These are phyloP conservation scores for Hydropsyche tenuis DNA, from an alignment of 1,140 invertebrate genomes.

Conservation along the genomic window DNA sequence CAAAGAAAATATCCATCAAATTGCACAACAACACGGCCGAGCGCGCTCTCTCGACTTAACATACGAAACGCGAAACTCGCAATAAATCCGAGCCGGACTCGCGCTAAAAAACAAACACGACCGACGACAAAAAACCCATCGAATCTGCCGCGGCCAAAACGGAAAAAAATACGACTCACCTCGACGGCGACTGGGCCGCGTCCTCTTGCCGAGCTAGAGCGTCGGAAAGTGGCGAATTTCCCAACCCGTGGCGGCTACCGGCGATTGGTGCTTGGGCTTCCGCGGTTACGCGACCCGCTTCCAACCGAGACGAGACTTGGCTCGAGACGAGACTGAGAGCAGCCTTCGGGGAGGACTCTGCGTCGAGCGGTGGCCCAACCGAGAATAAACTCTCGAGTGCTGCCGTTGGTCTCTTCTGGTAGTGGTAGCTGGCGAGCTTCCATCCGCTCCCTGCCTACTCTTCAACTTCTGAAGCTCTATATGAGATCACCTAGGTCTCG, in stretches of 20 bases:
- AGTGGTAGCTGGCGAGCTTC: slow-evolving; percentile 61
- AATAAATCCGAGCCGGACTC: neutral
- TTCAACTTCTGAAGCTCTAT: slow-evolving; percentile 49
- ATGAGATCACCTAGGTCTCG: slow-evolving; percentile 47
- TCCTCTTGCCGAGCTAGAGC: too few species aligned
- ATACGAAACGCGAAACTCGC: too few species aligned
- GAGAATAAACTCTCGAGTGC: slow-evolving; percentile 65
- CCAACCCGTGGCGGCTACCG: slow-evolving; percentile 25
- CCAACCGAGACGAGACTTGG: slow-evolving; percentile 51
- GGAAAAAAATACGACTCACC: neutral
- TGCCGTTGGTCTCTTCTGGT: slow-evolving; percentile 37
- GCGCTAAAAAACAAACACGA: neutral
- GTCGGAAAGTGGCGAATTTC: too few species aligned
- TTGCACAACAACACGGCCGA: too few species aligned
- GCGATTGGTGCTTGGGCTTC: slow-evolving; percentile 38
- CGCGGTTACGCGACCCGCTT: slow-evolving; percentile 31
- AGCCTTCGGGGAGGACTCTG: too few species aligned
- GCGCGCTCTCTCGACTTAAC: too few species aligned
- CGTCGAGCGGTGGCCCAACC: slow-evolving; percentile 62
- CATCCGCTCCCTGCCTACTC: slow-evolving; percentile 57
- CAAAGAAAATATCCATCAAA: too few species aligned
- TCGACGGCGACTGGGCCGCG: neutral
- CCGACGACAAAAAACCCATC: neutral
- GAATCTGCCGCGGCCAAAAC: neutral
- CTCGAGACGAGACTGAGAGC: slow-evolving; percentile 55